These are phyloP conservation scores for Xiphophorus hellerii DNA, from an alignment of 2,113 vertebrate genomes.

Conservation along the genomic window DNA sequence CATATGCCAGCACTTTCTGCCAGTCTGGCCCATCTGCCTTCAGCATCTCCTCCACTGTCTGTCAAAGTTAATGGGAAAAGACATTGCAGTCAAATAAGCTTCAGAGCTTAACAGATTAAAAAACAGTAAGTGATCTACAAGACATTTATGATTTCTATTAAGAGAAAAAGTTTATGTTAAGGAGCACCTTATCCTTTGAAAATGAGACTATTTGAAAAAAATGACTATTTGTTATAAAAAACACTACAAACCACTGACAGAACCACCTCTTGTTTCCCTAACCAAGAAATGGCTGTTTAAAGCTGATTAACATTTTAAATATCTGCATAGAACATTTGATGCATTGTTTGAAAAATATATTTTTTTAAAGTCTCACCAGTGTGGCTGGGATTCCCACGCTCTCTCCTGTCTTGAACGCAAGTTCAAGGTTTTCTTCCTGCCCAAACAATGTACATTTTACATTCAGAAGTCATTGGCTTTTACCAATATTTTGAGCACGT, in stretches of 20 bases:
- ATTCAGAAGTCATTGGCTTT: background rate
- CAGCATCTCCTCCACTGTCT: conserved; percentile 79
- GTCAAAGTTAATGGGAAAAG: background rate
- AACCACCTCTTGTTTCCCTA: too few relatives aligned
- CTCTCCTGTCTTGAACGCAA: conserved; percentile 75
- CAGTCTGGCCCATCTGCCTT: conserved; percentile 77
- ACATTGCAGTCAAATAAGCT: background rate
- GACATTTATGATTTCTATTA: too few relatives aligned
- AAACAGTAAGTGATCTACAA: too few relatives aligned
- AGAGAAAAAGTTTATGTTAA: background rate
- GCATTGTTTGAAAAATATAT: background rate
- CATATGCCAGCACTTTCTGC: conserved; percentile 79
- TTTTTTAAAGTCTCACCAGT: conserved; percentile 60
- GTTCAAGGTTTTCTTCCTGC: conserved; percentile 71
- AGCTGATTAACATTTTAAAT: background rate
- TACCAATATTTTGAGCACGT: too few relatives aligned
- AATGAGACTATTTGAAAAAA: too few relatives aligned
- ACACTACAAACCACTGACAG: background rate
- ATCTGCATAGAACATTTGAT: background rate
- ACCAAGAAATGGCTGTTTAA: background rate
- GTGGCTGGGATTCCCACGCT: conserved; percentile 69
- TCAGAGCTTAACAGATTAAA: too few relatives aligned
- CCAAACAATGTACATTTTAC: conserved; percentile 12
- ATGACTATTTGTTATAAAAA: background rate
- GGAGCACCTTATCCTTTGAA: background rate